A percentile compares a stretch with the other conserved stretches of the same genome.
Evolutionary conservation across 2,797 vertebrate genomes (phyloP).

Genomic region (Otolemur crassicaudatus): DNA sequence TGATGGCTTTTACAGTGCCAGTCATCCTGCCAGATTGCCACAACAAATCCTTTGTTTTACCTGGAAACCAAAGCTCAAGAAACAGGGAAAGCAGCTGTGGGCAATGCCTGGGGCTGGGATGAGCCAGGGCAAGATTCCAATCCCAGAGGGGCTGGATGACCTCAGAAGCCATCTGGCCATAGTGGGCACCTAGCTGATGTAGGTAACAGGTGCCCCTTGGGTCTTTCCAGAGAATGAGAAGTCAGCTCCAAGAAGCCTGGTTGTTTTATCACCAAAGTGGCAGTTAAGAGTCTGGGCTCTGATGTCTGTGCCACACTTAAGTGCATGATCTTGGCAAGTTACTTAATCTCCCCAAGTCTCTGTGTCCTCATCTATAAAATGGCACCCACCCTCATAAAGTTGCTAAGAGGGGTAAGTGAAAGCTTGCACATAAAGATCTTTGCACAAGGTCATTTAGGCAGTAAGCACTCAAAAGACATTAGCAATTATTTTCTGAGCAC

Average conservation of each 20-base stretch:
- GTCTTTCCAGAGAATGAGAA: background rate
- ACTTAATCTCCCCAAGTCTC: background rate
- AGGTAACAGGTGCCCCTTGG: background rate
- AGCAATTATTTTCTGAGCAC: background rate
- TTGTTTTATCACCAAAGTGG: background rate
- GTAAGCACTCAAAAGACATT: slow-evolving; percentile 4
- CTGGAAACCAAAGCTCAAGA: slow-evolving; percentile 37
- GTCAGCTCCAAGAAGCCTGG: background rate
- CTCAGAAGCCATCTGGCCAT: background rate
- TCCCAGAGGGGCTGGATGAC: background rate
- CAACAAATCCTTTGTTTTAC: slow-evolving; percentile 49
- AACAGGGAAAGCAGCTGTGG: background rate
- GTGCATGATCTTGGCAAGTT: background rate
- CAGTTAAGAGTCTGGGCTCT: background rate
- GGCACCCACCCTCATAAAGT: background rate
- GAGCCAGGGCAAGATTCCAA: background rate
- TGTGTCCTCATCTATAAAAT: background rate
- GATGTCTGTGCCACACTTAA: background rate
- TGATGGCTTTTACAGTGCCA: background rate
- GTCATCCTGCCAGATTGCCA: background rate
- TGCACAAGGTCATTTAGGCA: background rate
- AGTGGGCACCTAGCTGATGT: background rate
- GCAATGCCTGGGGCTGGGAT: background rate
- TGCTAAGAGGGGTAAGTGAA: background rate
- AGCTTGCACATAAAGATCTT: background rate